Evolutionary conservation across 2,113 vertebrate genomes (phyloP).

Genomic region (Serinus canaria): DNA sequence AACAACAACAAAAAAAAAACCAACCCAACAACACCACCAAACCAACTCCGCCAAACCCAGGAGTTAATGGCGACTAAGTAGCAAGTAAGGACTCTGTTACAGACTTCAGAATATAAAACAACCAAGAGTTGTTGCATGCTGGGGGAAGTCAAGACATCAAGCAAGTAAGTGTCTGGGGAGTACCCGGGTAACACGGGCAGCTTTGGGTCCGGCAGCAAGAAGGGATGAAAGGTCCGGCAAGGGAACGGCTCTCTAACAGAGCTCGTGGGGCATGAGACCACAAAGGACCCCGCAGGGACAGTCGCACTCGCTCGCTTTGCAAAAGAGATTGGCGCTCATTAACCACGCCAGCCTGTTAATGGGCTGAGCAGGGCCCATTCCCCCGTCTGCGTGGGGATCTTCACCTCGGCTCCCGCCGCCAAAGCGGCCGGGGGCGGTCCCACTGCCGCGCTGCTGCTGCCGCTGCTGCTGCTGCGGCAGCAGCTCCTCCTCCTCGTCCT

Average conservation of each 20-base stretch:
- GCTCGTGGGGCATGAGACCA: no score
- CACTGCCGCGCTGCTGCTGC: fast-evolving
- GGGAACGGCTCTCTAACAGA: fast-evolving
- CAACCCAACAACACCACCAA: no score
- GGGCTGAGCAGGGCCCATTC: no score
- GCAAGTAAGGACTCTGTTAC: fast-evolving
- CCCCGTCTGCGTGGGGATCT: fast-evolving
- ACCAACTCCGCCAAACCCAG: no score
- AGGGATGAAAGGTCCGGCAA: fast-evolving
- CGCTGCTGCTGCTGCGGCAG: fast-evolving
- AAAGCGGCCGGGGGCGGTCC: fast-evolving
- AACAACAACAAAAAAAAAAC: no score
- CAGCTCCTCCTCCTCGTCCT: not conserved
- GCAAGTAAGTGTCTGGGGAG: fast-evolving
- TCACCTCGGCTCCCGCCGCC: fast-evolving
- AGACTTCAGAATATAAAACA: no score
- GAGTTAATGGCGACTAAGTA: fast-evolving
- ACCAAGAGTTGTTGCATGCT: fast-evolving
- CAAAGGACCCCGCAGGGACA: not conserved
- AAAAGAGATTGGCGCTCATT: fast-evolving
- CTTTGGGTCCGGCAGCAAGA: fast-evolving
- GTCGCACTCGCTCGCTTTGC: fast-evolving
- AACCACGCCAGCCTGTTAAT: not conserved
- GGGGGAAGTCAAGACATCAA: fast-evolving
- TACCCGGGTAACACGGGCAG: not conserved